Base-by-base conservation (phyloP, 2,888 invertebrate species). In the Tiphia femorata region DNA sequence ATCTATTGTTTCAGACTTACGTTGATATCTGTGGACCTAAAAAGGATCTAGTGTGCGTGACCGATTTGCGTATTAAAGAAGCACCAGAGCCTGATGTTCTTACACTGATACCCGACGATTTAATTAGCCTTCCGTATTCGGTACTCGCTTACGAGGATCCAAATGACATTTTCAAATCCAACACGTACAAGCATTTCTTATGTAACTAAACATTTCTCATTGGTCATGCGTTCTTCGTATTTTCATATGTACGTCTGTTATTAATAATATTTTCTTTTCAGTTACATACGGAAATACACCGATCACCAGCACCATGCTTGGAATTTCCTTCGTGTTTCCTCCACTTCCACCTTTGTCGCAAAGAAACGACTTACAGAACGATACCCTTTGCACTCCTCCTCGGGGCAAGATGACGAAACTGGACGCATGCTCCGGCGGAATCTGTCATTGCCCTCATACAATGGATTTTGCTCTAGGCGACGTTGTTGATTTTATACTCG, bases 281-380 rank as follows among this genome's bases (percentile, higher is more conserved):
- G 93, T 91, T 80, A 92, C 91, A 49, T 88, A 89, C 48, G 90
- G 90, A 59, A 92, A 91, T 56, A n/a, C n/a, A n/a, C 92, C 92
- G 79, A 89, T 92, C 1, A 87, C 91, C 68, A 92, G 92, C 78
- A 86, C 92, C 72, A 89, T 93, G 30, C 92, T 92, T 76, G 92
- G 93, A 85, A 95, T 95, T 63, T 92, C 94, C 0, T 92, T 92
- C 82, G 84, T 85, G 10, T 87, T 91, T 29, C 90, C 95, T 0
- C 90, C 92, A 2, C 86, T 93, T 1, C 95, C 95, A 0, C 91
- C 92, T 8, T 84, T 95, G 8, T 92, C 93, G 0, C 95, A 95
- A 84, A 87, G 91, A 78, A 87, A 91, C 20, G 93, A 94, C 66
- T 87, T 94, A 46, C 87, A 90, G 6, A 87, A 90, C 5, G 91